Base-by-base conservation (phyloP, 2,113 vertebrate genomes). In the Aphyosemion australe region DNA sequence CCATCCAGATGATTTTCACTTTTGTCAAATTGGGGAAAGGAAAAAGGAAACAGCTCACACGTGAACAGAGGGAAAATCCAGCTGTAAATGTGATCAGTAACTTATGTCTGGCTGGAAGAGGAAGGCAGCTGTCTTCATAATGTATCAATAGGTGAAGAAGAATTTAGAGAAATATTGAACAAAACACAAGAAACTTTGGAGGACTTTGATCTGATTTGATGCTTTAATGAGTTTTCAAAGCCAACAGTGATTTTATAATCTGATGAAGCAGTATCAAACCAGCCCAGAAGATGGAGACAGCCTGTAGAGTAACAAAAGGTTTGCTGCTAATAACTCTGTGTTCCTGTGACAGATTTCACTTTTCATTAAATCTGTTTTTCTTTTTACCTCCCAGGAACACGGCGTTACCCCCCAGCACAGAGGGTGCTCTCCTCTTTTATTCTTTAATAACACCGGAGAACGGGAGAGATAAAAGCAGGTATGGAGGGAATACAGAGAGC, bases 201-300 rank as follows among this genome's bases (percentile, higher is more conserved):
- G 34, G 34, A 37, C 9, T 37, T 37, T 10, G 7, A 8, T 10
- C 7, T 37, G 34, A 37, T 8, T 37, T 37, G 6, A 37, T 37
- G 6, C 7, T 37, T 37, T 37, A 37, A 1, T 37, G 34, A 37
- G 34, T 37, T 37, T 37, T 7, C 1, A 1, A 37, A 37, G 9
- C 9, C 34, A 37, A 5, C 34, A 6, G 12, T 48, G 10, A 18
- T 46, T 37, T 56, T 39, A 8, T 8, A 51, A 21, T 3, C 12
- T 20, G 7, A 37, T 19, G 12, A 42, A 63, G 4, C 21, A 15
- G 1, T 62, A 15, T 13, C 5, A 0, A 13, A 1, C 19, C 4
- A 2, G 20, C n/a, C 71, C 84, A 74, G 50, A 16, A 87, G 87
- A 68, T 82, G 87, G 82, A 37, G 72, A 67, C 63, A 72, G 6